phyloP scores from a whole-genome alignment of 2,797 vertebrate species.

The Allochrocebus solatus region DNA sequence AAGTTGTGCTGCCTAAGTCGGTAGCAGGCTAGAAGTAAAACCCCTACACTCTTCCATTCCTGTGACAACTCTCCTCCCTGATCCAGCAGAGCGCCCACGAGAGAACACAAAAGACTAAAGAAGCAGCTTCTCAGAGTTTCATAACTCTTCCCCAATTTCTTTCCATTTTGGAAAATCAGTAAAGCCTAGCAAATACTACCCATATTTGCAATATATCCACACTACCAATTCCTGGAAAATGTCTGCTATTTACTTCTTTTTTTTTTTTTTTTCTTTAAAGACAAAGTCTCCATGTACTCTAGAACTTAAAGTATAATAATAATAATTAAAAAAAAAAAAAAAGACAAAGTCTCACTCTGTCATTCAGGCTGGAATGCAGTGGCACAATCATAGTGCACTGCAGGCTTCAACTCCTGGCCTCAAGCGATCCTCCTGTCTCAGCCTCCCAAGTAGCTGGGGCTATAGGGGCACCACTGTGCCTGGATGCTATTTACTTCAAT shows the following conservation, averaged over 20 bases:
- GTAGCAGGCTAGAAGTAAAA: background rate
- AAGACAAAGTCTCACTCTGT: background rate
- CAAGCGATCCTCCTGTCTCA: background rate
- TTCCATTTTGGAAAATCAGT: background rate
- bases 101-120: background rate
- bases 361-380: background rate
- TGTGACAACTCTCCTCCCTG: background rate
- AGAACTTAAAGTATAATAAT: too few relatives aligned
- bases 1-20: background rate
- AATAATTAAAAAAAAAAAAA: too few relatives aligned
- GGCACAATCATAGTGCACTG: background rate
- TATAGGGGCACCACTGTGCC: too few relatives aligned
- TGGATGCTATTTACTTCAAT: background rate
- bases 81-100: accelerated
- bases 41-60: accelerated
- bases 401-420: background rate
- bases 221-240: background rate
- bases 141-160: background rate
- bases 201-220: background rate
- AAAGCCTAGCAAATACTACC: background rate
- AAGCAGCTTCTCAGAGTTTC: background rate
- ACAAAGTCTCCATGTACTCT: background rate
- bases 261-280: background rate
- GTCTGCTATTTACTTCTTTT: background rate
- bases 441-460: background rate